Percentiles rank a stretch among this genome's conserved stretches.
phyloP scores from a whole-genome alignment of 2,797 vertebrate species.

The Diceros bicornis region DNA sequence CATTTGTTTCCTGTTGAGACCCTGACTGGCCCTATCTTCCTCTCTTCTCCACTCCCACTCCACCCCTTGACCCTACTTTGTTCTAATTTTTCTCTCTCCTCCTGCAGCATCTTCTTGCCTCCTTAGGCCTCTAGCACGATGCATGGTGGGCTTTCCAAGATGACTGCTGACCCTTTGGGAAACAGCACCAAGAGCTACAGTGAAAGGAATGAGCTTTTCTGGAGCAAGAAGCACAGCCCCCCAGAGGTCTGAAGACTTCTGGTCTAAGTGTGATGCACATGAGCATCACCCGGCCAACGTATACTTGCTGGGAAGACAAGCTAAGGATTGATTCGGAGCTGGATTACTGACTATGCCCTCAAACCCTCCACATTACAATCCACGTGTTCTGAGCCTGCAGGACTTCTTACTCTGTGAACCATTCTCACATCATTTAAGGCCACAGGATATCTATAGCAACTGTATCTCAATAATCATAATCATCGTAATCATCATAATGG shows the following conservation, averaged over 20 bases:
- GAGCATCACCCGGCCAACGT: not conserved
- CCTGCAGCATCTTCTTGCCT: slow-evolving; percentile 35
- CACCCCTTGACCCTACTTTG: not conserved
- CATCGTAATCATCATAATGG: slow-evolving; percentile 73
- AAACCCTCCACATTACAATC: not conserved
- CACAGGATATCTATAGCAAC: slow-evolving; percentile 61
- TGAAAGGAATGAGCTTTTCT: not conserved
- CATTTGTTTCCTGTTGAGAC: slow-evolving; percentile 34
- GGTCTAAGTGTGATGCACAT: not conserved
- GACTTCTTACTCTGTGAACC: slow-evolving; percentile 40
- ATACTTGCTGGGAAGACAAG: slow-evolving; percentile 19
- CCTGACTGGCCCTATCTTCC: not conserved
- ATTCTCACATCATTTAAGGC: slow-evolving; percentile 70
- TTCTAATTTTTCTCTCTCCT: slow-evolving; percentile 36
- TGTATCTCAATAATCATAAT: slow-evolving; percentile 74
- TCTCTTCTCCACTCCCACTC: not conserved
- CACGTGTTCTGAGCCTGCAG: not conserved
- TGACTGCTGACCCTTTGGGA: slow-evolving; percentile 32
- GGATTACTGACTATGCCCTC: not conserved
- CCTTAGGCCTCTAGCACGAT: not conserved
- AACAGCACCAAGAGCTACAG: not conserved
- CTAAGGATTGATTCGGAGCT: not conserved
- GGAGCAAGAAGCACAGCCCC: not conserved
- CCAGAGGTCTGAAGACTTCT: not conserved
- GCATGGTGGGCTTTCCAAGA: not conserved